These are phyloP conservation scores for Akabosia matsudoensis DNA, from an alignment of 1,140 invertebrate genomes.

Conservation along the genomic window DNA sequence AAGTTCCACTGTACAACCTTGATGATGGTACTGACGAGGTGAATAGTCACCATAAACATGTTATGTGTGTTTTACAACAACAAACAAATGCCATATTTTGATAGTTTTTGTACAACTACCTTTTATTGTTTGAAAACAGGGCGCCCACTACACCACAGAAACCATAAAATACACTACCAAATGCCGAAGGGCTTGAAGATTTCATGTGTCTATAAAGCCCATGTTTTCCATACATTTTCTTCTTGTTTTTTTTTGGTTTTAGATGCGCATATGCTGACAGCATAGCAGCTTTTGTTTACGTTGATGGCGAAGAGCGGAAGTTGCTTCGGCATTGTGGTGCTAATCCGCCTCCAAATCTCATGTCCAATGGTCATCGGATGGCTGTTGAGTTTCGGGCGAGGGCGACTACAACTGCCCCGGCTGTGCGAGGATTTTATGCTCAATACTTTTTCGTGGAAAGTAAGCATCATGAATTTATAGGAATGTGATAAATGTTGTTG, in stretches of 20 bases:
- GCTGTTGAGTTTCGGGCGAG: constrained; percentile 69
- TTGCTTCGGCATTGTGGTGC: constrained; percentile 79
- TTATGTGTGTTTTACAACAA: too few species aligned
- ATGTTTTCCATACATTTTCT: not conserved
- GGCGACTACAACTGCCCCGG: constrained; percentile 65
- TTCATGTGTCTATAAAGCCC: not conserved
- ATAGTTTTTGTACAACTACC: too few species aligned
- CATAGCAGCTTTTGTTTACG: constrained; percentile 71
- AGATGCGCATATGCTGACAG: constrained; percentile 72
- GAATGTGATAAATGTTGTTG: not conserved
- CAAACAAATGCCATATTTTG: too few species aligned
- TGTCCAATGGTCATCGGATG: constrained; percentile 81
- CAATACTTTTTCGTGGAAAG: constrained; percentile 83
- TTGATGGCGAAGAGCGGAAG: constrained; percentile 72
- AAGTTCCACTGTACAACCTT: too few species aligned
- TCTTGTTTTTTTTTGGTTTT: not conserved
- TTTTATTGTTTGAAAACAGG: too few species aligned
- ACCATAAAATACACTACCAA: too few species aligned
- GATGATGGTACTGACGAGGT: too few species aligned
- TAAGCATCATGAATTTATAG: constrained; percentile 58
- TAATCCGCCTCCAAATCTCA: constrained; percentile 72
- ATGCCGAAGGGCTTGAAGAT: too few species aligned
- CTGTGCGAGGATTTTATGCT: constrained; percentile 77
- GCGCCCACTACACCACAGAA: too few species aligned
- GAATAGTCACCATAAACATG: too few species aligned